A percentile compares a stretch with the other conserved stretches of the same genome.
These are phyloP conservation scores for Apus apus DNA, from an alignment of 2,113 vertebrate species.

Conservation along the genomic window DNA sequence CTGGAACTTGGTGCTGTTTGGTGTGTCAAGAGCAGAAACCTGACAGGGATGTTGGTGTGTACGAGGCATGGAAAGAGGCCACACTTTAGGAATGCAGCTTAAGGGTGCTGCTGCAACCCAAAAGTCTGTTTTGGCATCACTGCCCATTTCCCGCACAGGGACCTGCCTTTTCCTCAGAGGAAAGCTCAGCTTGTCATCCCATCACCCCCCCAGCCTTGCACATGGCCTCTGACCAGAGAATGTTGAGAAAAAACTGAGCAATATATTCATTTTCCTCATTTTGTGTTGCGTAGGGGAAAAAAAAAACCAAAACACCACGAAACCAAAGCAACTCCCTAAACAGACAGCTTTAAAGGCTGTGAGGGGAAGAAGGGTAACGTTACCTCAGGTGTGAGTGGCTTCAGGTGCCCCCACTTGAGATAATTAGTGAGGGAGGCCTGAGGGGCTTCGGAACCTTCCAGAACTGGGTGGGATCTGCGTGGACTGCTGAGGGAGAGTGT, in stretches of 20 bases:
- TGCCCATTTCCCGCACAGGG: not conserved
- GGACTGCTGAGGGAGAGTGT: not conserved
- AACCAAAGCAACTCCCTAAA: too few species aligned
- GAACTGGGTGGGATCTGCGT: rapidly evolving
- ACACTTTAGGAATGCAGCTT: not conserved
- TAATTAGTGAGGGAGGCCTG: not conserved
- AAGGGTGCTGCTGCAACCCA: rapidly evolving
- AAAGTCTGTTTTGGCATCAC: too few species aligned
- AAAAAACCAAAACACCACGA: too few species aligned
- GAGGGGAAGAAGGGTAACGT: not conserved
- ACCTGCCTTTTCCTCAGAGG: not conserved
- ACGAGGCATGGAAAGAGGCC: not conserved
- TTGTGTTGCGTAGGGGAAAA: rapidly evolving
- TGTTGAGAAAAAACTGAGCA: rapidly evolving
- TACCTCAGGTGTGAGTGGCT: rapidly evolving
- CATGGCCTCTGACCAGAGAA: rapidly evolving
- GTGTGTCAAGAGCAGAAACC: not conserved
- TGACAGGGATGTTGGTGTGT: too few species aligned
- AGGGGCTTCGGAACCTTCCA: not conserved
- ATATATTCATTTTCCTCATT: rapidly evolving
- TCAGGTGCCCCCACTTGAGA: not conserved
- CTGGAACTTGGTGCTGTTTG: not conserved
- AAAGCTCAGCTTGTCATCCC: not conserved
- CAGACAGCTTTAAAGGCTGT: not conserved
- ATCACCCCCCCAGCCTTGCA: rapidly evolving